phyloP scores from a whole-genome alignment of 2,797 vertebrate genomes.

The Orestias chungarensis region DNA sequence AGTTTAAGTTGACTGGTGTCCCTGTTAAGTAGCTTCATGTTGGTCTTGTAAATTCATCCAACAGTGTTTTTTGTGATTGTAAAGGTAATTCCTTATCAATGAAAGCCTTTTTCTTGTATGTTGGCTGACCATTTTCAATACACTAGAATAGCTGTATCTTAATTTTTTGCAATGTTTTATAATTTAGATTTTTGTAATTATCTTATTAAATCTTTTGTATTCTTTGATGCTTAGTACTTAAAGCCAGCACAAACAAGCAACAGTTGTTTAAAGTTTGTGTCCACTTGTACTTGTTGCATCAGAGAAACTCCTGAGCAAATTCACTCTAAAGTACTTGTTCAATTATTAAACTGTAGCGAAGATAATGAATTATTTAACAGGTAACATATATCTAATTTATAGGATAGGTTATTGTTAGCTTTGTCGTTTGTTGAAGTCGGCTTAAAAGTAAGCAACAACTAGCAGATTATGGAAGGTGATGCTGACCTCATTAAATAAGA shows the following conservation, averaged over 20 bases:
- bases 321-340: neutral
- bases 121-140: neutral
- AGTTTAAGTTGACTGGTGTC: neutral
- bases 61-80: no score
- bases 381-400: neutral
- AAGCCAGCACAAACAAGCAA: neutral
- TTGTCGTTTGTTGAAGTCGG: neutral
- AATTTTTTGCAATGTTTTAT: no score
- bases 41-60: neutral
- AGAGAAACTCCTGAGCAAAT: neutral
- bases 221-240: neutral
- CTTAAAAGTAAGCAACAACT: neutral
- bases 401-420: neutral
- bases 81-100: no score
- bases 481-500: constrained; percentile 11
- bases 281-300: neutral
- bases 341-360: neutral
- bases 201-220: neutral
- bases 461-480: neutral
- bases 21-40: neutral
- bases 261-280: no score
- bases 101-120: no score
- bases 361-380: neutral
- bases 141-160: neutral
- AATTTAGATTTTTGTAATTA: neutral